Evolutionary conservation across 2,797 vertebrate species (phyloP), one percentile per base, ranked within the genome.

Genomic region (Enteromius thamalakanensis): DNA sequence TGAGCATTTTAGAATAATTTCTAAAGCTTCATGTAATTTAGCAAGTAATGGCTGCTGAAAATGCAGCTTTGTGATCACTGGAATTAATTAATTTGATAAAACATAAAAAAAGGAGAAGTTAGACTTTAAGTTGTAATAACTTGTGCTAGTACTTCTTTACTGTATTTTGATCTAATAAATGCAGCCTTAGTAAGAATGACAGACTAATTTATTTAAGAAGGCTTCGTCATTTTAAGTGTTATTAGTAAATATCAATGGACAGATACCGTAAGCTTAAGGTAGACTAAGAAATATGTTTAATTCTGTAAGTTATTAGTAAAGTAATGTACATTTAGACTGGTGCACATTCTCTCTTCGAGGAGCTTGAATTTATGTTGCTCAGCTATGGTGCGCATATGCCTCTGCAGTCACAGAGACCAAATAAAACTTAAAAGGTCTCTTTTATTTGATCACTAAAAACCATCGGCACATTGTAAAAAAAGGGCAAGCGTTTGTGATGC

Each of bases 401-500:
- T 84, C 83, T 45, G 84, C 86, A 69, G 86, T 91, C 77, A 78
- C 89, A 6, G 89, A 89, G 91, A 92, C 89, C 92, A 89, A 90
- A 93, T 94, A 93, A 94, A 95, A 93, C 89, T 92, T 93, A 93
- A 94, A 94, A 92, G 92, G 88, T 90, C 89, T 81, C 82, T 93
- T 94, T 94, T 93, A 94, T 94, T 92, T 92, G 91, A 92, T 92
- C 91, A 89, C 92, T 93, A 91, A 94, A 93, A 94, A 90, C 87
- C 91, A 89, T 86, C 86, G 85, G 85, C 87, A 86, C 71, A 84
- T 87, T 89, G 90, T 92, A 75, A 79, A 82, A 34, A 84, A 34
- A 58, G 55, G 72, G 58, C 88, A 84, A 75, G 89, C 89, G 71
- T 91, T 72, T 89, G 89, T 87, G 90, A 83, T 23, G 72, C 51